Evolutionary conservation across 35 echinoderm and acorn worm genomes (phyloP).

Genomic region (Lytechinus pictus): DNA sequence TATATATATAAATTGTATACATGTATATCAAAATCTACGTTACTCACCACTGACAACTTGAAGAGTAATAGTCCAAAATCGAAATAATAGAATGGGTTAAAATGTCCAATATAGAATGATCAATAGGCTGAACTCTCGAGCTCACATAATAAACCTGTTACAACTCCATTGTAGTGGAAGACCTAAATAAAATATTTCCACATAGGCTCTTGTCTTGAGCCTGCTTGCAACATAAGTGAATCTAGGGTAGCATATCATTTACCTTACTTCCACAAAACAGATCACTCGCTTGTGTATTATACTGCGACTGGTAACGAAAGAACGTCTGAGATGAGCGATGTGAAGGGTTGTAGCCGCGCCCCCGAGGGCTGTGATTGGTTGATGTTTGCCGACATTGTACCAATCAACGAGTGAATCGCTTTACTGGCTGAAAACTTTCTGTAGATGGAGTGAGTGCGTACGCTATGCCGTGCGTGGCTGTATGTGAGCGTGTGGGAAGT

Average conservation of each 20-base stretch:
- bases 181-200: background rate
- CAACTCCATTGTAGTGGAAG: background rate
- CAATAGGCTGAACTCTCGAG: background rate
- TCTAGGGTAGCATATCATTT: background rate
- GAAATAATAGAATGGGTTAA: background rate
- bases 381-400: background rate
- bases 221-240: background rate
- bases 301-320: background rate
- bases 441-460: background rate
- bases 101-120: background rate
- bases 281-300: background rate
- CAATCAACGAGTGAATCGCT: background rate
- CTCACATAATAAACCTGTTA: conserved; percentile 12
- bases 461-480: background rate
- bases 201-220: background rate
- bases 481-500: background rate
- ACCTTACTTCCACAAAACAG: background rate
- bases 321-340: background rate
- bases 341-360: background rate
- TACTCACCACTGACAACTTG: background rate
- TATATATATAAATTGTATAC: background rate
- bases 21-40: background rate
- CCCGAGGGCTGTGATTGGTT: background rate
- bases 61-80: background rate
- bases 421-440: background rate